Percentiles rank a stretch among this genome's conserved stretches.
Evolutionary conservation across 2,113 vertebrate species (phyloP).

Genomic region (Laterallus jamaicensis): DNA sequence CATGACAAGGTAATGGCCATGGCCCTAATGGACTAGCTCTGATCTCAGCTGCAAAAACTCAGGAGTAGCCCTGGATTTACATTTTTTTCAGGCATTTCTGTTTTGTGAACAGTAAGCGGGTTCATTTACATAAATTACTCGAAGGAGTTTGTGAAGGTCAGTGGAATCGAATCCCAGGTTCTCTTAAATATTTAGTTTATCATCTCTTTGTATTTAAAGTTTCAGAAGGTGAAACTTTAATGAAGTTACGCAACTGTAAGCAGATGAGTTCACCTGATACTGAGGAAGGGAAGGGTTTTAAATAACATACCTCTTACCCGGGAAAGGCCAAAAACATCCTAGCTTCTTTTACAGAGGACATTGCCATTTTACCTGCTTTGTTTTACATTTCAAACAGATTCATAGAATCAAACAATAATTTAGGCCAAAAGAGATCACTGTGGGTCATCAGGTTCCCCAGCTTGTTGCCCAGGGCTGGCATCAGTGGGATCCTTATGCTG

Average conservation of each 20-base stretch:
- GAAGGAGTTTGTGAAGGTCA: slow-evolving; percentile 24
- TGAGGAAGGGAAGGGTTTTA: background rate
- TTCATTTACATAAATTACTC: slow-evolving; percentile 48
- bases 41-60: background rate
- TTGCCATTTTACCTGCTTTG: background rate
- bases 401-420: background rate
- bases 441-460: background rate
- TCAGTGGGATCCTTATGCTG: background rate
- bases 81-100: background rate
- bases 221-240: slow-evolving; percentile 67
- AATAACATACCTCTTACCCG: background rate
- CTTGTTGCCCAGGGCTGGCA: background rate
- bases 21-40: background rate
- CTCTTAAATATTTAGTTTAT: slow-evolving; percentile 67
- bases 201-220: slow-evolving; percentile 59
- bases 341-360: background rate
- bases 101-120: slow-evolving; percentile 24
- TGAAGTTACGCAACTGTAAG: slow-evolving; percentile 32
- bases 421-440: background rate
- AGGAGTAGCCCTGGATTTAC: background rate
- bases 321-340: background rate
- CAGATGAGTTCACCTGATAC: slow-evolving; percentile 14
- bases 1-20: background rate
- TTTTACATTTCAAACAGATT: background rate
- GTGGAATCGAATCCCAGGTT: slow-evolving; percentile 37